Evolutionary conservation across 2,797 vertebrate species (phyloP), one percentile per base, ranked within the genome.

Genomic region (Oceanodroma leucorhoa): DNA sequence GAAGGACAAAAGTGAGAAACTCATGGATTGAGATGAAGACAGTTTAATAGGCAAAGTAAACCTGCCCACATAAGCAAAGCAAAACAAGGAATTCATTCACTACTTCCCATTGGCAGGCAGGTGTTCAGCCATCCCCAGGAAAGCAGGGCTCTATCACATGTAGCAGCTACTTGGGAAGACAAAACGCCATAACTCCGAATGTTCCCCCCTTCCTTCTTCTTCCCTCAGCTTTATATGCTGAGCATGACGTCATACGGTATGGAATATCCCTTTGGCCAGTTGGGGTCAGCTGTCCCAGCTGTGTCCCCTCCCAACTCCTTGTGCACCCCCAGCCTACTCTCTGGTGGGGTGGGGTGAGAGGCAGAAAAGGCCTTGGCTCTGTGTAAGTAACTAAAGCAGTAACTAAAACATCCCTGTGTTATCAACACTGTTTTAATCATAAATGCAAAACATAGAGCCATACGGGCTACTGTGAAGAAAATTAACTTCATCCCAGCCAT

Each of bases 131-230:
- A 14, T 27, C 27, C 15, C 45, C 45, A 75, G 66, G 65, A 77
- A n/a, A 67, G 11, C 29, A 32, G 66, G 32, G 11, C 51, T 55
- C 9, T 0, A 11, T 69, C 22, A 30, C 0, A 0, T 2, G 0
- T 40, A 40, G 2, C 0, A 2, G 11, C 22, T n/a, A 16, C 45
- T 38, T 45, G 36, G 26, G 38, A 78, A 73, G 61, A 46, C 9
- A 58, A 38, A 48, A 45, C 4, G 2, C 11, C 26, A 7, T 55
- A 3, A 30, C 9, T 40, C 24, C 4, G 18, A 69, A 61, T 20
- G 23, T 66, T 6, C 1, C 1, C 1, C 2, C 8, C 22, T 36
- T 41, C n/a, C 53, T 60, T 24, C 27, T 65, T 18, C 27, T 60
- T 43, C 40, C 20, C 23, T 23, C 34, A 26, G 55, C 14, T 36